Percentiles rank a stretch among this genome's conserved stretches.
Conservation (phyloP, 2,888 invertebrate species). For the Argyresthia goedartella region DNA sequence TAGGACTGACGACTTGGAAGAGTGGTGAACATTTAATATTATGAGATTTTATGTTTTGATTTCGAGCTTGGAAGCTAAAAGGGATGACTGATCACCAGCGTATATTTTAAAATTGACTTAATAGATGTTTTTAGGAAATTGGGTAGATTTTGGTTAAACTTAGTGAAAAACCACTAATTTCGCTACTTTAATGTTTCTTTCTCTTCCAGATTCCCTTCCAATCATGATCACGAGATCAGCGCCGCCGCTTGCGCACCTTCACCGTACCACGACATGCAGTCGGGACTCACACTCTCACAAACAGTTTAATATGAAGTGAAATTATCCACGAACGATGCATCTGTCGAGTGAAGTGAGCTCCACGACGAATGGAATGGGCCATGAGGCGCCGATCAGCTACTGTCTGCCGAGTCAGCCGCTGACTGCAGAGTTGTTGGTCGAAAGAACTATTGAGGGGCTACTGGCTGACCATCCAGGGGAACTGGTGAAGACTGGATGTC, state of each 20-base stretch:
- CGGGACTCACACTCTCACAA: no score
- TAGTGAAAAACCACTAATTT: no score
- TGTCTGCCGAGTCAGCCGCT: conserved; percentile 68
- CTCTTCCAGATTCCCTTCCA: neutral
- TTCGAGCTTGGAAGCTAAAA: no score
- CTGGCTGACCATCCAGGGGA: conserved; percentile 94
- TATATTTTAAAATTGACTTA: no score
- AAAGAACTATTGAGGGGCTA: conserved; percentile 86
- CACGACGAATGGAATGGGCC: conserved; percentile 71
- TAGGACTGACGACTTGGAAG: neutral
- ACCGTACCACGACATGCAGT: no score
- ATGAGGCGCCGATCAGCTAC: conserved; percentile 62
- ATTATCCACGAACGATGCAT: conserved; percentile 72
- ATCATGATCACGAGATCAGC: no score
- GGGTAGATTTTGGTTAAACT: no score
- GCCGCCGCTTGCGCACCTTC: no score
- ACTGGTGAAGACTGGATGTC: conserved; percentile 94
- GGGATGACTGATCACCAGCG: no score
- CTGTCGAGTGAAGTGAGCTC: conserved; percentile 84
- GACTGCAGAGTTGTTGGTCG: conserved; percentile 86
- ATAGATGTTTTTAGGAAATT: no score
- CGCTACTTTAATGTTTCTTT: no score
- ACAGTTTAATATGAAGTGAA: neutral
- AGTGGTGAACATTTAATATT: neutral
- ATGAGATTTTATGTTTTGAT: neutral